phyloP scores from a whole-genome alignment of 2,113 vertebrate genomes.

The Saccopteryx bilineata region DNA sequence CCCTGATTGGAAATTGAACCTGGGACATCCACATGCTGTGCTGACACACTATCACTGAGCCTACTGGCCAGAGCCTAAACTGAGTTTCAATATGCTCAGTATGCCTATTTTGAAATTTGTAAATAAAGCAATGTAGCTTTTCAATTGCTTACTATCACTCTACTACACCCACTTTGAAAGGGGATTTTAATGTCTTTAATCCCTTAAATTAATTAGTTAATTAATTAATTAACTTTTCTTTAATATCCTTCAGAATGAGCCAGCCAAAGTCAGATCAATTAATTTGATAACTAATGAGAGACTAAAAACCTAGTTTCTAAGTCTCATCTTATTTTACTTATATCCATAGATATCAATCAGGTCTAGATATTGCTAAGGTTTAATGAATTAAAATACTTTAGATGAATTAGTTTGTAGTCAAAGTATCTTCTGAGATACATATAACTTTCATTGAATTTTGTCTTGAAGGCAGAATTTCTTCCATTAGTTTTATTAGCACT shows the following conservation, averaged over 20 bases:
- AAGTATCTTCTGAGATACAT: not conserved
- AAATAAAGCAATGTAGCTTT: slow-evolving; percentile 12
- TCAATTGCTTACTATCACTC: not conserved
- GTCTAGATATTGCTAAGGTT: not conserved
- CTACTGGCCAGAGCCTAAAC: not conserved
- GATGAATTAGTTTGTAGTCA: slow-evolving; percentile 12
- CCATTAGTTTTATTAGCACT: slow-evolving; percentile 50
- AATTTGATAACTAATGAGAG: not conserved
- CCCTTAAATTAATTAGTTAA: not conserved
- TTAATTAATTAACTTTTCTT: not conserved
- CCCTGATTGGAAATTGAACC: too few species aligned
- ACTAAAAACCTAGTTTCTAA: not conserved
- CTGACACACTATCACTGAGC: too few species aligned
- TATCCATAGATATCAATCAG: not conserved
- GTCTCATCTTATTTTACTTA: not conserved
- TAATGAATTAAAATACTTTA: not conserved
- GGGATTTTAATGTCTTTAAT: not conserved
- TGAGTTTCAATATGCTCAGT: not conserved
- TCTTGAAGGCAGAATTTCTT: slow-evolving; percentile 57
- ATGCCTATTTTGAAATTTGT: not conserved
- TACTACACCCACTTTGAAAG: not conserved
- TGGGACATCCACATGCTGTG: too few species aligned
- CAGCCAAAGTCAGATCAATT: not conserved
- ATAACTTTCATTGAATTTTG: slow-evolving; percentile 13
- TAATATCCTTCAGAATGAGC: not conserved